Evolutionary conservation across 2,113 vertebrate genomes (phyloP).

Genomic region (Mugil cephalus): DNA sequence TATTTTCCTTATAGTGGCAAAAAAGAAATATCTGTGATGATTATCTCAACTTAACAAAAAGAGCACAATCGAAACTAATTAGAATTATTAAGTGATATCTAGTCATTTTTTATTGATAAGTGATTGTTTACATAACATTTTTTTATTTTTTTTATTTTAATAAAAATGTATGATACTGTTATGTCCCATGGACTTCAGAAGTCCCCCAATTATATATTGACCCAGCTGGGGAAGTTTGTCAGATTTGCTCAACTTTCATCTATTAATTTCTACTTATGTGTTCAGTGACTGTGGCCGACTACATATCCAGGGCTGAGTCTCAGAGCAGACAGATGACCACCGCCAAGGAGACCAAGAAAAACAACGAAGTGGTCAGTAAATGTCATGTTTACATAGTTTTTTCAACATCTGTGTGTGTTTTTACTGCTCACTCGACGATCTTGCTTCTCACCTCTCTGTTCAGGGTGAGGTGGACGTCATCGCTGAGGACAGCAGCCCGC

Average conservation of each 20-base stretch:
- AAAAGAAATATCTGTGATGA: no score
- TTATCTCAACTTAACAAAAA: no score
- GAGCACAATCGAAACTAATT: no score
- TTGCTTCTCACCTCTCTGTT: conserved; percentile 11
- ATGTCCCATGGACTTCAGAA: no score
- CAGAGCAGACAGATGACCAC: conserved; percentile 94
- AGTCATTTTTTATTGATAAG: no score
- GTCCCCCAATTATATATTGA: no score
- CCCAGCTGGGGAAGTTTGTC: background rate
- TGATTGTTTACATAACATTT: no score
- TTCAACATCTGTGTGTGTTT: background rate
- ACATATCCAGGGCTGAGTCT: conserved; percentile 98
- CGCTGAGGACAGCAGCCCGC: conserved; percentile 89
- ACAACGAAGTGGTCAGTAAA: conserved; percentile 91
- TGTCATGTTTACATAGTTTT: background rate
- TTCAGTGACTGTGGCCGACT: conserved; percentile 98
- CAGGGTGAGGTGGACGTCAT: conserved; percentile 90
- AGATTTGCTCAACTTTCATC: background rate
- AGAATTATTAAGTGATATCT: no score
- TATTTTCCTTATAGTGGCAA: no score
- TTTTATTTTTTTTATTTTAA: no score
- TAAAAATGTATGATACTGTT: no score
- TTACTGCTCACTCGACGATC: background rate
- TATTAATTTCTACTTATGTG: conserved; percentile 60
- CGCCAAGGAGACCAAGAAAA: conserved; percentile 92